phyloP scores from a whole-genome alignment of 2,113 vertebrate species.

The Proteles cristata region DNA sequence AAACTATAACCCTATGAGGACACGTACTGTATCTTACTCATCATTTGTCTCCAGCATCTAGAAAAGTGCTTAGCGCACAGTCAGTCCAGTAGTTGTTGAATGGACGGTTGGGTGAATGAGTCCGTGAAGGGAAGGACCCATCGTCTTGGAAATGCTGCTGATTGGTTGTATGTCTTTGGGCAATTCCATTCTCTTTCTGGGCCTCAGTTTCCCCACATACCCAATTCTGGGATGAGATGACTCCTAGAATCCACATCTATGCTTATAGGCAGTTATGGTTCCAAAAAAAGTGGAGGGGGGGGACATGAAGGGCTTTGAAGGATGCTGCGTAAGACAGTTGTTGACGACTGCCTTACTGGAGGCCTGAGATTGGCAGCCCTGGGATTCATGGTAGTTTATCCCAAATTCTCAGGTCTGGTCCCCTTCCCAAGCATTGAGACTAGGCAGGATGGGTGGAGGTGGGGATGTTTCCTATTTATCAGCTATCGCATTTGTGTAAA shows the following conservation, averaged over 20 bases:
- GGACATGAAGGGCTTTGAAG: too few relatives aligned
- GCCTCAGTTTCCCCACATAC: background rate
- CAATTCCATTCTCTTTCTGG: background rate
- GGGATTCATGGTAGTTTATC: background rate
- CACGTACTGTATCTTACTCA: background rate
- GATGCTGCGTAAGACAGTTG: too few relatives aligned
- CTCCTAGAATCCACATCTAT: background rate
- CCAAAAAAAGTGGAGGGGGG: background rate
- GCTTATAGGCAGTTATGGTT: rapidly evolving
- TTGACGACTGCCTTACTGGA: background rate
- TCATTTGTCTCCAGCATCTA: background rate
- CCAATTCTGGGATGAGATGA: rapidly evolving
- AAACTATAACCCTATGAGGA: too few relatives aligned
- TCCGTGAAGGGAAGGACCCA: background rate
- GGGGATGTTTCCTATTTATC: background rate
- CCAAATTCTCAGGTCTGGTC: background rate
- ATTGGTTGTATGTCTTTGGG: background rate
- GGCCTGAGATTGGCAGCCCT: background rate
- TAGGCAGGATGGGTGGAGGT: background rate
- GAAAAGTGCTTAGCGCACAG: background rate
- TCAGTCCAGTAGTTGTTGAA: background rate
- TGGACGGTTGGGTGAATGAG: too few relatives aligned
- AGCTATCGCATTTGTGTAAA: background rate
- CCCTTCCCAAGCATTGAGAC: background rate
- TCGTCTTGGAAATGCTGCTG: background rate